phyloP scores from a whole-genome alignment of 2,888 invertebrate genomes.

The Pyrgus malvae region DNA sequence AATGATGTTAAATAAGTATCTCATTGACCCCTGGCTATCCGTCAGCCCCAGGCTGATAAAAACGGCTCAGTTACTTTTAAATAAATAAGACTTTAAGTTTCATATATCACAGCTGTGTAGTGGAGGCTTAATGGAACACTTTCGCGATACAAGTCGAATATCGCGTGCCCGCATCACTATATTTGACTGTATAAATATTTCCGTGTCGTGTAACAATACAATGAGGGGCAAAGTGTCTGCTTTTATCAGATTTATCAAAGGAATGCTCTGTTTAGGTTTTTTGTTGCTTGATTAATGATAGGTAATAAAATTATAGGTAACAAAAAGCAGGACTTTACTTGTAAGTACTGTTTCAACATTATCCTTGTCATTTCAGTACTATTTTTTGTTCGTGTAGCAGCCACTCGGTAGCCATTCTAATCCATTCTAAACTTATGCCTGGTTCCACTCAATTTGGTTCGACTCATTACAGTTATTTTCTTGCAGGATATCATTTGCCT shows the following conservation, averaged over 20 bases:
- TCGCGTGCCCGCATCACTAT: constrained; percentile 33
- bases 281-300: neutral
- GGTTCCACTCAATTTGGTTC: constrained; percentile 14
- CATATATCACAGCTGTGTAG: neutral
- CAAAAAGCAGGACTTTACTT: neutral
- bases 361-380: constrained; percentile 15
- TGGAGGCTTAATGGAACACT: constrained; percentile 43
- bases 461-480: constrained; percentile 15
- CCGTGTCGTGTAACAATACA: constrained; percentile 1
- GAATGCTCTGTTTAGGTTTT: neutral
- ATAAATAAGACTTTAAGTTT: too few relatives aligned
- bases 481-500: neutral
- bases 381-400: constrained; percentile 15
- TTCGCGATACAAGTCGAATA: constrained; percentile 38
- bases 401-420: constrained; percentile 25
- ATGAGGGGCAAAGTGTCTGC: neutral
- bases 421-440: constrained; percentile 19
- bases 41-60: too few relatives aligned
- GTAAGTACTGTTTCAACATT: constrained; percentile 3
- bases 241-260: neutral
- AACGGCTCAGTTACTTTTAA: too few relatives aligned
- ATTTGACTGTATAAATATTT: constrained; percentile 31
- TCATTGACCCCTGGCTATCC: too few relatives aligned
- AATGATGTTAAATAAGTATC: too few relatives aligned
- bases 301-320: neutral